Conservation (phyloP, 2,888 invertebrate genomes). For the Arenicola marina region DNA sequence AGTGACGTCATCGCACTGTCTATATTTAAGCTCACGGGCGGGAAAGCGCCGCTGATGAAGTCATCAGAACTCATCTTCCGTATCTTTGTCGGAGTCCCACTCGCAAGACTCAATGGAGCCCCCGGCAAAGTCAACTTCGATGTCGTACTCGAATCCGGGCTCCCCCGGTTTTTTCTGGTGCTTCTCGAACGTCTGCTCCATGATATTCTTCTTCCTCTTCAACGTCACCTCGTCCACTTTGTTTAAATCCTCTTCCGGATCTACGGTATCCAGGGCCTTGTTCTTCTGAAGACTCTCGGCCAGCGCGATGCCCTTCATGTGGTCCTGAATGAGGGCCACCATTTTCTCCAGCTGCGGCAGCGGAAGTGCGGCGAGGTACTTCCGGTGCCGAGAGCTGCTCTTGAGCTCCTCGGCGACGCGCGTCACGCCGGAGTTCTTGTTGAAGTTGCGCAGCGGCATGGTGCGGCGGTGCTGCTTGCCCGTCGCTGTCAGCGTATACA, state of each 20-base stretch:
- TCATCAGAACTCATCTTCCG: slow-evolving; percentile 43
- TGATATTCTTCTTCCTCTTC: slow-evolving; percentile 62
- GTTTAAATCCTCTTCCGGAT: slow-evolving; percentile 64
- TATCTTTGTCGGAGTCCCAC: slow-evolving; percentile 62
- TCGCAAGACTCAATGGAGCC: slow-evolving; percentile 54
- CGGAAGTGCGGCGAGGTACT: slow-evolving; percentile 58
- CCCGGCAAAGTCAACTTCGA: slow-evolving; percentile 60
- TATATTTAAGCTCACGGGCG: too few relatives aligned
- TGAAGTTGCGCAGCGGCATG: slow-evolving; percentile 63
- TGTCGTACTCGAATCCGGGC: slow-evolving; percentile 63
- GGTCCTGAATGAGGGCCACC: slow-evolving; percentile 62
- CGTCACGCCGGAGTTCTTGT: slow-evolving; percentile 56
- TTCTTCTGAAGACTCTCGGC: slow-evolving; percentile 59
- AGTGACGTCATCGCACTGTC: too few relatives aligned
- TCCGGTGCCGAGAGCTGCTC: slow-evolving; percentile 54
- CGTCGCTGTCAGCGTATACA: slow-evolving; percentile 37
- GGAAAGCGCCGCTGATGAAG: too few relatives aligned
- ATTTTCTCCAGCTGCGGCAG: slow-evolving; percentile 61
- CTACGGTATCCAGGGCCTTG: slow-evolving; percentile 56
- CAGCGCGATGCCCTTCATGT: slow-evolving; percentile 58
- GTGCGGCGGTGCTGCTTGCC: slow-evolving; percentile 43
- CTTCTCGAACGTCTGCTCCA: slow-evolving; percentile 63
- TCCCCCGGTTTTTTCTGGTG: slow-evolving; percentile 62
- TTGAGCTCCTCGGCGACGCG: slow-evolving; percentile 56
- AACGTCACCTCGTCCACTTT: slow-evolving; percentile 60